These are phyloP conservation scores for Gryllus bimaculatus DNA, from an alignment of 1,140 invertebrate genomes.

Conservation along the genomic window DNA sequence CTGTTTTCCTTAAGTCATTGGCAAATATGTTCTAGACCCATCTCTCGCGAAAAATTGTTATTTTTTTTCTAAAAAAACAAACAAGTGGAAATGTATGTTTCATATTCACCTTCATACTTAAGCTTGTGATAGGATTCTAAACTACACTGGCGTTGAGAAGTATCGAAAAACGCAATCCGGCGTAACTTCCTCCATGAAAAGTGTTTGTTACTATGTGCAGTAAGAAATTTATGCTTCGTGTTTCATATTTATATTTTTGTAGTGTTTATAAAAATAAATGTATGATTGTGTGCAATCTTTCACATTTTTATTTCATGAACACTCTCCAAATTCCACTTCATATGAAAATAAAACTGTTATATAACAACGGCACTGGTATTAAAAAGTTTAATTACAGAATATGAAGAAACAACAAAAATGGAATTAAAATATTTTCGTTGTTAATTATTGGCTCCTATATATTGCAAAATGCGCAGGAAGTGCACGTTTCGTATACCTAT, in stretches of 20 bases:
- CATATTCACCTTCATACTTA: background rate
- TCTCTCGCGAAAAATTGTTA: background rate
- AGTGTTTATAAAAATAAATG: background rate
- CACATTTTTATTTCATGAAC: background rate
- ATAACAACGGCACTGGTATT: too few species aligned
- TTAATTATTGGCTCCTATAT: too few species aligned
- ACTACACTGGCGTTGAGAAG: background rate
- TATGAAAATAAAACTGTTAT: too few species aligned
- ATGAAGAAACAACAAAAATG: too few species aligned
- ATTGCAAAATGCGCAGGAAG: too few species aligned
- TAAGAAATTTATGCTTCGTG: background rate
- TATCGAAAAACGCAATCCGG: background rate
- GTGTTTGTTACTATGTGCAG: too few species aligned
- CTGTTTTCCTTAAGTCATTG: background rate
- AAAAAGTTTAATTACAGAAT: too few species aligned
- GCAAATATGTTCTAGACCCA: background rate
- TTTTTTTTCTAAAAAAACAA: too few species aligned
- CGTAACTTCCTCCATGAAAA: background rate
- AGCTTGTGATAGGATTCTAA: background rate
- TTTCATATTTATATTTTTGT: constrained; percentile 6
- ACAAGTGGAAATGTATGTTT: background rate
- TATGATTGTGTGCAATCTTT: background rate
- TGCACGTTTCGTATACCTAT: too few species aligned
- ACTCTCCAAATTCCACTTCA: too few species aligned
- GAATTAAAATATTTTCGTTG: too few species aligned